These are phyloP conservation scores for Alethe castanea DNA, from an alignment of 2,113 vertebrate species.

Conservation along the genomic window DNA sequence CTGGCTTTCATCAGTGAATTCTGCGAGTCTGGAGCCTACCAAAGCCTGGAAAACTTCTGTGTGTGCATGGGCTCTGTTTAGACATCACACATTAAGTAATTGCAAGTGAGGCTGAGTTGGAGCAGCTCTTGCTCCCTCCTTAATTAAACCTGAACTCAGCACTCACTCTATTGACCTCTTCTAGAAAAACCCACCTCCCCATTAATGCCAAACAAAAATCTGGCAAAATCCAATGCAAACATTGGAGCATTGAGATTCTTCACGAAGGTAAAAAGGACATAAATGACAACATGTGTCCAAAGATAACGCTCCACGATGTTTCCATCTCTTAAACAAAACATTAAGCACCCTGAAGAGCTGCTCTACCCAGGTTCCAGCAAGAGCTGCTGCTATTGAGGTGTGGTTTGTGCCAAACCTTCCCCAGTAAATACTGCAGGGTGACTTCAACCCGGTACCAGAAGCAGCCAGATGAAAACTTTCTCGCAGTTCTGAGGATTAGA, in stretches of 20 bases:
- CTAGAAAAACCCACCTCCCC: neutral
- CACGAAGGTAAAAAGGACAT: neutral
- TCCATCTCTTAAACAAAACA: neutral
- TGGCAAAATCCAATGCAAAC: neutral
- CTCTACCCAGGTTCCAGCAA: neutral
- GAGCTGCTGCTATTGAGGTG: neutral
- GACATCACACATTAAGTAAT: neutral
- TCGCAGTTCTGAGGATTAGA: accelerated
- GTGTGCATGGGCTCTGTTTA: accelerated
- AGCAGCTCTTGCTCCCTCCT: neutral
- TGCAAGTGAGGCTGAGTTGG: neutral
- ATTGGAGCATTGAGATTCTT: neutral
- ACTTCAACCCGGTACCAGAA: neutral
- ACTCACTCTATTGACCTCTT: neutral
- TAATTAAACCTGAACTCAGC: neutral
- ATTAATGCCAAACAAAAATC: neutral
- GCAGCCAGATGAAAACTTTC: neutral
- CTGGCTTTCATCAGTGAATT: neutral
- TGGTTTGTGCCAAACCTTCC: neutral
- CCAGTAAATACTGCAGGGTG: neutral
- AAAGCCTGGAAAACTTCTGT: neutral
- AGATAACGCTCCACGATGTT: accelerated
- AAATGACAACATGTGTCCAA: accelerated
- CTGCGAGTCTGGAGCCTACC: neutral
- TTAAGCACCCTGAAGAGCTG: neutral